Percentiles rank a stretch among this genome's conserved stretches.
Conservation (phyloP, 2,113 vertebrate genomes). For the Psilopsiagon aurifrons region DNA sequence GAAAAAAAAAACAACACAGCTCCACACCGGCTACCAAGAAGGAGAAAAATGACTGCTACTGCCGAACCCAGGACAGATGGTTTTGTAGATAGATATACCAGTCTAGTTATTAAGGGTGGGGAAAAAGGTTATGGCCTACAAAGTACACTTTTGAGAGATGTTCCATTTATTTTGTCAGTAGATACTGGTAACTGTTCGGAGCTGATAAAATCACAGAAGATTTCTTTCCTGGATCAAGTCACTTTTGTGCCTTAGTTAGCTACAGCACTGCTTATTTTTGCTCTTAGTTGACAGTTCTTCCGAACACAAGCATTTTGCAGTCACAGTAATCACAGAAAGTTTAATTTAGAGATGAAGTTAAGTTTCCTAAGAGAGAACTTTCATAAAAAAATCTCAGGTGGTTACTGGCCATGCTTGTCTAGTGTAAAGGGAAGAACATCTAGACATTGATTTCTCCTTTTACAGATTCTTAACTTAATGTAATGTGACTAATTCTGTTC, state of each 20-base stretch:
- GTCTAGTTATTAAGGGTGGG: neutral
- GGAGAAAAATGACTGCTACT: too few relatives aligned
- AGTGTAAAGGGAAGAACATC: neutral
- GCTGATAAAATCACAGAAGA: neutral
- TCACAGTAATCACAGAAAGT: neutral
- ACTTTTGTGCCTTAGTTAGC: neutral
- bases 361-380: neutral
- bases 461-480: neutral
- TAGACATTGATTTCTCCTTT: neutral
- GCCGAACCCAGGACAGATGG: too few relatives aligned
- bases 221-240: neutral
- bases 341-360: neutral
- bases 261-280: neutral
- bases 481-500: neutral
- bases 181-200: neutral
- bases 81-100: neutral
- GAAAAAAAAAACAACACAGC: too few relatives aligned
- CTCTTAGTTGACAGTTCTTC: neutral
- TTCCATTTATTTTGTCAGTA: neutral
- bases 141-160: neutral
- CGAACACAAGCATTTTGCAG: neutral
- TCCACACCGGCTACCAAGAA: too few relatives aligned
- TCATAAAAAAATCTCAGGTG: neutral
- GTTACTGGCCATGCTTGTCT: neutral
- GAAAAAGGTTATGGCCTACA: neutral